These are phyloP conservation scores for Leiothrix lutea DNA, from an alignment of 2,113 vertebrate species.

Conservation along the genomic window DNA sequence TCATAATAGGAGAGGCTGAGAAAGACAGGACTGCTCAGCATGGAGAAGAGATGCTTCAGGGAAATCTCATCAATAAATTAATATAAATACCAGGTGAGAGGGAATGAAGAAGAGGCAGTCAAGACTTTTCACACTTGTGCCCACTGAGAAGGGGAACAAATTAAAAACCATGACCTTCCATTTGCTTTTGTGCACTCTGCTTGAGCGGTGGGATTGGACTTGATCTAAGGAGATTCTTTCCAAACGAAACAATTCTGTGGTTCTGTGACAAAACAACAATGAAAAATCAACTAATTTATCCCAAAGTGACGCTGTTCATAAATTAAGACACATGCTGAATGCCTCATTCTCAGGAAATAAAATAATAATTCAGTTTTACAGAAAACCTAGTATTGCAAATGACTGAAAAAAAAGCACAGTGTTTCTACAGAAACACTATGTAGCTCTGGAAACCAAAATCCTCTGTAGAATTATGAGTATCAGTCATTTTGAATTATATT, in stretches of 20 bases:
- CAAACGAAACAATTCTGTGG: not conserved
- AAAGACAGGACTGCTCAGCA: not conserved
- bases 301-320: not conserved
- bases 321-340: not conserved
- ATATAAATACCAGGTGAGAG: not conserved
- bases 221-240: not conserved
- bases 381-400: not conserved
- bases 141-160: not conserved
- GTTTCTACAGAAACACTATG: slow-evolving; percentile 19
- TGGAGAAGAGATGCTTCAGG: not conserved
- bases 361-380: not conserved
- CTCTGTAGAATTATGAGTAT: not conserved
- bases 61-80: not conserved
- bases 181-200: not conserved
- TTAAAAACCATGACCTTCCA: not conserved
- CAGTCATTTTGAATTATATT: not conserved
- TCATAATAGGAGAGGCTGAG: not conserved
- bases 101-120: not conserved
- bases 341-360: not conserved
- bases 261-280: not conserved
- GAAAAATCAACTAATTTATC: not conserved
- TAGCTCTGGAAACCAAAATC: slow-evolving; percentile 29
- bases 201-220: not conserved
- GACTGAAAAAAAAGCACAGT: not conserved
- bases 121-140: not conserved